Conservation (phyloP, 2,797 vertebrate genomes). For the Chrysocyon brachyurus region DNA sequence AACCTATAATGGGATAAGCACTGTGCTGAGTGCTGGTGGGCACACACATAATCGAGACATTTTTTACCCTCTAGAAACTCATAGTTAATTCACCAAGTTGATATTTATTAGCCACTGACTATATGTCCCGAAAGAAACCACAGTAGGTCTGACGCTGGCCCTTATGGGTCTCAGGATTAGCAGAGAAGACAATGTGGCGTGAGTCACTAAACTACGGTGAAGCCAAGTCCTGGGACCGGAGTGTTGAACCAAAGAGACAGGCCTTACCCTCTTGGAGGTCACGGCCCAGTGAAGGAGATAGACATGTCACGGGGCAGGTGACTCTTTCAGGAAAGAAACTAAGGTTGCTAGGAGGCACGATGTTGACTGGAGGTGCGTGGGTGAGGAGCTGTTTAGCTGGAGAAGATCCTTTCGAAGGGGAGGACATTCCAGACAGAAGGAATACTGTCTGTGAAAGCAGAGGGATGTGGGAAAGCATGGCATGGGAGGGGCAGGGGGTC, state of each 20-base stretch:
- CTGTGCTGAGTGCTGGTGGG: not conserved
- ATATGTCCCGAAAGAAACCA: not conserved
- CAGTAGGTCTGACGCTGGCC: rapidly evolving
- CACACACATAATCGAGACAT: rapidly evolving
- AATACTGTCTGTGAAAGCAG: rapidly evolving
- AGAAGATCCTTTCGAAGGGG: too few species aligned
- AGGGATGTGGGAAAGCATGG: not conserved
- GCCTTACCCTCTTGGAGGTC: not conserved
- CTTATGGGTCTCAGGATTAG: not conserved
- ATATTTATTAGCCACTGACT: not conserved
- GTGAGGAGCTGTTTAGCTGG: not conserved
- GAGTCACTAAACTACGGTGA: rapidly evolving
- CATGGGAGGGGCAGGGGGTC: rapidly evolving
- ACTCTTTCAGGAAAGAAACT: not conserved
- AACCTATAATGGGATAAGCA: rapidly evolving
- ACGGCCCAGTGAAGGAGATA: rapidly evolving
- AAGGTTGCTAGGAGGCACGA: not conserved
- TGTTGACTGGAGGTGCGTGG: not conserved
- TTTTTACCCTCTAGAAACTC: not conserved
- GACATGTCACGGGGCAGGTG: rapidly evolving
- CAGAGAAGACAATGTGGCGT: not conserved
- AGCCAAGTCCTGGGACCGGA: not conserved
- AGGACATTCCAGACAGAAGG: not conserved
- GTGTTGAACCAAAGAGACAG: rapidly evolving
- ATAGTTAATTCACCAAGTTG: not conserved